A percentile compares a stretch with the other conserved stretches of the same genome.
phyloP scores from a whole-genome alignment of 2,797 vertebrate species.

The Arnoldichthys spilopterus region DNA sequence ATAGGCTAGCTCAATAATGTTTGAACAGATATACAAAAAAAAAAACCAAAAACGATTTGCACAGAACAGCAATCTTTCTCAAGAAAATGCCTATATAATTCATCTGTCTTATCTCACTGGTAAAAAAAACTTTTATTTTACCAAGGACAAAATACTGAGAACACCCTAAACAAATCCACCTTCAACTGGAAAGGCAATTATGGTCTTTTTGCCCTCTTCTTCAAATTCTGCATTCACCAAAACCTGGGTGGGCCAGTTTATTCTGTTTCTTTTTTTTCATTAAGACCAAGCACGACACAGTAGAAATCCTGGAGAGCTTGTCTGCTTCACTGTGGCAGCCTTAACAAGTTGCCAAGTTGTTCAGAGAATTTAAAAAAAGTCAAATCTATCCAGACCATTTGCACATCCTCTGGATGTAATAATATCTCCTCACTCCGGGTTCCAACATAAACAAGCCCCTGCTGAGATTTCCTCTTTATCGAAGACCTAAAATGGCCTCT shows the following conservation, averaged over 20 bases:
- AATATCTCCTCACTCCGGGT: not conserved
- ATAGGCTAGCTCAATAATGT: not conserved
- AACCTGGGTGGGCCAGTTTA: conserved; percentile 1
- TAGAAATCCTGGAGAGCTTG: not conserved
- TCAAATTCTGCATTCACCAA: not conserved
- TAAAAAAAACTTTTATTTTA: not conserved
- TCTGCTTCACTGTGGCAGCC: not conserved
- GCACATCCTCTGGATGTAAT: conserved; percentile 29
- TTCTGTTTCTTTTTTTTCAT: not conserved
- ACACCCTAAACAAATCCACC: not conserved
- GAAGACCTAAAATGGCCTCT: not conserved
- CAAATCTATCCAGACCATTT: conserved; percentile 10
- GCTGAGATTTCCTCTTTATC: conserved; percentile 2
- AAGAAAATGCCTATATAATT: not conserved
- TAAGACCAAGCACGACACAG: not conserved
- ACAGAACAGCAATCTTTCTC: not conserved
- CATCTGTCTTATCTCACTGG: not conserved
- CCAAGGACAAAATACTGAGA: not conserved
- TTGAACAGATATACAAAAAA: not conserved
- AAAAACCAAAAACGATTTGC: too few relatives aligned
- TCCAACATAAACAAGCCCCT: conserved; percentile 27
- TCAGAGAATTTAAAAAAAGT: not conserved
- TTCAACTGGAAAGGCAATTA: not conserved
- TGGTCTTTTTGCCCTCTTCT: not conserved
- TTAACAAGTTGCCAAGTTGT: conserved; percentile 15